These are phyloP conservation scores for Sepioteuthis lessoniana DNA, from an alignment of 2,888 invertebrate species.

Conservation along the genomic window DNA sequence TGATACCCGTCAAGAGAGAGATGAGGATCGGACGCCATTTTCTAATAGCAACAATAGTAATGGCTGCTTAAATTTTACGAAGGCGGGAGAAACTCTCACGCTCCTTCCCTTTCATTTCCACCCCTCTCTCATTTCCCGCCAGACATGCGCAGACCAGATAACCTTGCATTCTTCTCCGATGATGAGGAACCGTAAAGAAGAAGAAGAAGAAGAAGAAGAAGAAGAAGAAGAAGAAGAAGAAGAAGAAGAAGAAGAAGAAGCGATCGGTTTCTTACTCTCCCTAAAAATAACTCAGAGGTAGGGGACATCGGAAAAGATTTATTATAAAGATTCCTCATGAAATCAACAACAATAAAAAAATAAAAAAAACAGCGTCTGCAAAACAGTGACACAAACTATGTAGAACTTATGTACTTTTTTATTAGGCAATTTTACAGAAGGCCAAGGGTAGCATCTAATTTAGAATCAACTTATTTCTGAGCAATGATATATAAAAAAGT, in stretches of 20 bases:
- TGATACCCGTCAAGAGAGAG: not conserved
- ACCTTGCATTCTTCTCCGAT: slow-evolving; percentile 21
- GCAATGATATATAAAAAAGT: too few relatives aligned
- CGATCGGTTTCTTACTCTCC: not conserved
- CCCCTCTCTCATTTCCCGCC: not conserved
- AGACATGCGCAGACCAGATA: slow-evolving; percentile 13
- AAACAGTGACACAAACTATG: too few relatives aligned
- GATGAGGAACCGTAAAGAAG: not conserved
- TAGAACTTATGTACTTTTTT: too few relatives aligned
- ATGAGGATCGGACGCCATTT: not conserved
- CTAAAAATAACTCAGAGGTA: not conserved
- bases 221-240: not conserved
- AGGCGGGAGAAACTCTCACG: not conserved
- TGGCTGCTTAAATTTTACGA: not conserved
- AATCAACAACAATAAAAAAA: not conserved
- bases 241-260: not conserved
- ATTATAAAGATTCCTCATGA: not conserved
- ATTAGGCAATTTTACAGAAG: too few relatives aligned
- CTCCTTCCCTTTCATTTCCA: not conserved
- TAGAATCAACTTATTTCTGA: too few relatives aligned
- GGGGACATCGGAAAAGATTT: not conserved
- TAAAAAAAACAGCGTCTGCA: too few relatives aligned
- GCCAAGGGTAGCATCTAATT: too few relatives aligned
- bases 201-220: not conserved
- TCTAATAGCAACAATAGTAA: slow-evolving; percentile 9